Conservation (phyloP, 2,113 vertebrate species). For the Spilogale gracilis region DNA sequence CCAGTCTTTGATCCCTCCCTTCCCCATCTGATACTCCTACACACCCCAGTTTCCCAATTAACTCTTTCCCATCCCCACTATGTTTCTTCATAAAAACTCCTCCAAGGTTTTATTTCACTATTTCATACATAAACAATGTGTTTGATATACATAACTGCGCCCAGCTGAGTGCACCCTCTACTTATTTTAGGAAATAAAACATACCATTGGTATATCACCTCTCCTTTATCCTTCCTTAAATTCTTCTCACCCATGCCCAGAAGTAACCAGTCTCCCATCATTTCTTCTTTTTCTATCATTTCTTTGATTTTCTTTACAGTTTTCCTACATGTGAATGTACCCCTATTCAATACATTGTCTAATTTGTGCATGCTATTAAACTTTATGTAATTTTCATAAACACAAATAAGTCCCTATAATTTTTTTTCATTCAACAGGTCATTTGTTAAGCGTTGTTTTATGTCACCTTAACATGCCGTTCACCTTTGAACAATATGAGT, state of each 20-base stretch:
- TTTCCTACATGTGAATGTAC: neutral
- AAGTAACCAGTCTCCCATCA: neutral
- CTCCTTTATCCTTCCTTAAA: neutral
- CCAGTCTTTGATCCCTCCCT: neutral
- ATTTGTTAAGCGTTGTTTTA: neutral
- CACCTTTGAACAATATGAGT: neutral
- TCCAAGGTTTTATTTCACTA: conserved; percentile 20
- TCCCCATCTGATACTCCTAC: neutral
- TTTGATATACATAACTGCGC: neutral
- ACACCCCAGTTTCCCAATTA: neutral
- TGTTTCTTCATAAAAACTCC: neutral
- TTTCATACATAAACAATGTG: neutral
- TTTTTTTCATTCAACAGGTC: conserved; percentile 23
- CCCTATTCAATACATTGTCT: neutral
- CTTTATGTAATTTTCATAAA: neutral
- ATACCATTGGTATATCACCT: neutral
- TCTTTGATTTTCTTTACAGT: conserved; percentile 33
- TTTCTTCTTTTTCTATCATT: conserved; percentile 17
- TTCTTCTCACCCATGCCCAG: neutral
- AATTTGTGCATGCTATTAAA: neutral
- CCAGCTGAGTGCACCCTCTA: neutral
- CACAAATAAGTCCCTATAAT: neutral
- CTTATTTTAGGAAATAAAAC: neutral
- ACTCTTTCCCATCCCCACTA: neutral
- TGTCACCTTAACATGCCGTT: neutral